Evolutionary conservation across 2,113 vertebrate genomes (phyloP).

Genomic region (Ptilorrhoa leucosticta): DNA sequence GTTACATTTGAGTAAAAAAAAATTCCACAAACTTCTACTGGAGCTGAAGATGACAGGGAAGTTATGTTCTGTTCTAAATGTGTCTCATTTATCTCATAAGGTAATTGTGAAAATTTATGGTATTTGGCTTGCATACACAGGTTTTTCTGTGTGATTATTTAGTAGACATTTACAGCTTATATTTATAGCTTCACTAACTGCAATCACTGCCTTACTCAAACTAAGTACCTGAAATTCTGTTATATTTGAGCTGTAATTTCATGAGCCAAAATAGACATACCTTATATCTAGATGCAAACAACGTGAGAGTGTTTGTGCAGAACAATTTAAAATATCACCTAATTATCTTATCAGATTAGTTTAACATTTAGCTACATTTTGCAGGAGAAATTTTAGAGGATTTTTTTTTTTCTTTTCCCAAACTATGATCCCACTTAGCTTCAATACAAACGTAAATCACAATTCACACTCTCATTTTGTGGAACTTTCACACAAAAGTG

Average conservation of each 20-base stretch:
- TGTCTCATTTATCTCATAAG: neutral
- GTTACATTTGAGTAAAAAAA: neutral
- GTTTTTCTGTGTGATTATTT: neutral
- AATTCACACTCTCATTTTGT: neutral
- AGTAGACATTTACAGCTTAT: neutral
- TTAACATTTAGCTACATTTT: neutral
- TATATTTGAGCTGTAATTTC: neutral
- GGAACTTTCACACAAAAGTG: neutral
- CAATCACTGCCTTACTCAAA: neutral
- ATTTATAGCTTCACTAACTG: neutral
- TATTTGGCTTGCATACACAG: neutral
- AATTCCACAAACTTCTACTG: neutral
- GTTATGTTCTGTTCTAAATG: neutral
- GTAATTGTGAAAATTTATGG: neutral
- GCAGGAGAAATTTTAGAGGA: neutral
- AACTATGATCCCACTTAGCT: neutral
- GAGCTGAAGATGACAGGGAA: neutral
- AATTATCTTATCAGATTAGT: neutral
- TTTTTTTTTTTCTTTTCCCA: neutral
- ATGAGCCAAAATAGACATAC: neutral
- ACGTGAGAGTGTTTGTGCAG: neutral
- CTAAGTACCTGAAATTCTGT: neutral
- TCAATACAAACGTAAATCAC: neutral
- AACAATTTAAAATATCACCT: neutral
- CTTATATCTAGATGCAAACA: neutral